A percentile compares a stretch with the other conserved stretches of the same genome.
Evolutionary conservation across 2,888 invertebrate genomes (phyloP).

Genomic region (Acanthosepion esculentum): DNA sequence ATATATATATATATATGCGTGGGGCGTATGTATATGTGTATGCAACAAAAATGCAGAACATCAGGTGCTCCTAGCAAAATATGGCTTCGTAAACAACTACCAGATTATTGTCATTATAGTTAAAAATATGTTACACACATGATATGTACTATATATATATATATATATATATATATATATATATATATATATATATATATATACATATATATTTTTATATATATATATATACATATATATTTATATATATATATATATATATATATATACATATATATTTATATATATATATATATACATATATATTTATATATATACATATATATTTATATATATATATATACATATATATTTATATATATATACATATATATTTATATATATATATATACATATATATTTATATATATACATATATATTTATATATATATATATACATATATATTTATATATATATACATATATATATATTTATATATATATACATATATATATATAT

Average conservation of each 20-base stretch:
- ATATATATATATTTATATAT: too few species aligned
- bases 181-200: neutral
- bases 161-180: too few species aligned
- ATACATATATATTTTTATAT: neutral
- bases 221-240: neutral
- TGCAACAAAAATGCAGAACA: neutral
- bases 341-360: too few species aligned
- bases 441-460: too few species aligned
- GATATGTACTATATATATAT: too few species aligned
- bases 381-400: neutral
- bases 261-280: neutral
- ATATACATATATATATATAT: too few species aligned
- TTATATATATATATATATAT: neutral
- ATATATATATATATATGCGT: neutral
- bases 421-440: too few species aligned
- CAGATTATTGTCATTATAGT: too few species aligned
- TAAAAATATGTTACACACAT: too few species aligned
- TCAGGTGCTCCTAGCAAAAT: too few species aligned
- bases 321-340: too few species aligned
- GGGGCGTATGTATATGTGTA: neutral
- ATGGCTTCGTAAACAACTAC: too few species aligned
- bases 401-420: neutral
- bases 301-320: neutral
- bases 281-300: neutral
- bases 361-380: neutral